Conservation (phyloP, 2,888 invertebrate species). For the Drosophila lacicola region DNA sequence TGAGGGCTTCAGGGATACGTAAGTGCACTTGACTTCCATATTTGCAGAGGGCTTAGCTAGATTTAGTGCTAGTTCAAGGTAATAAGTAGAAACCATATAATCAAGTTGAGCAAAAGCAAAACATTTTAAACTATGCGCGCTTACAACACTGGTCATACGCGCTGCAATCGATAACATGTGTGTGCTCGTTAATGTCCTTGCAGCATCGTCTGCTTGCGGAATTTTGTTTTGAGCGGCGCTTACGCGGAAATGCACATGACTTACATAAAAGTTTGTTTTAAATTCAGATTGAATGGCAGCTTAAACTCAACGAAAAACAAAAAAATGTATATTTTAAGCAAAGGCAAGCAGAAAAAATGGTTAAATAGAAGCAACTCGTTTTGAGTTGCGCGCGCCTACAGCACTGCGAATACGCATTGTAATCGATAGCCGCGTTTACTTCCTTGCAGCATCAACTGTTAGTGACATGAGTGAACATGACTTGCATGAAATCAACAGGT, state of each 20-base stretch:
- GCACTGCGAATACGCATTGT: neutral
- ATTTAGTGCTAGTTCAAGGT: conserved; percentile 33
- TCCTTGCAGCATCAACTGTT: too few relatives aligned
- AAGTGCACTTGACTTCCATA: conserved; percentile 36
- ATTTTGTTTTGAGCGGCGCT: neutral
- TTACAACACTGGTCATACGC: neutral
- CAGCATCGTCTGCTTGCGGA: neutral
- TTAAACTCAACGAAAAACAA: neutral
- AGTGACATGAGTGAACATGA: too few relatives aligned
- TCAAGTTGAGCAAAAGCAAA: neutral
- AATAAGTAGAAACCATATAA: conserved; percentile 5
- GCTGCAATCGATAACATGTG: conserved; percentile 1
- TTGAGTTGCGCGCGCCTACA: neutral
- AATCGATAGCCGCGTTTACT: neutral
- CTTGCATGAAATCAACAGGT: too few relatives aligned
- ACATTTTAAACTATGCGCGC: conserved; percentile 23
- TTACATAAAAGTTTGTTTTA: neutral
- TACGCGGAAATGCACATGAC: neutral
- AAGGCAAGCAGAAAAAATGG: neutral
- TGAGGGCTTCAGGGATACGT: conserved; percentile 41
- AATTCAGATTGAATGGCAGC: neutral
- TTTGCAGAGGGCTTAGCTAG: conserved; percentile 29
- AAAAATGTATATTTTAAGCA: neutral
- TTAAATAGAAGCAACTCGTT: neutral
- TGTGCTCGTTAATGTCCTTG: neutral